phyloP scores from a whole-genome alignment of 2,113 vertebrate genomes.

The Corvus hawaiiensis region DNA sequence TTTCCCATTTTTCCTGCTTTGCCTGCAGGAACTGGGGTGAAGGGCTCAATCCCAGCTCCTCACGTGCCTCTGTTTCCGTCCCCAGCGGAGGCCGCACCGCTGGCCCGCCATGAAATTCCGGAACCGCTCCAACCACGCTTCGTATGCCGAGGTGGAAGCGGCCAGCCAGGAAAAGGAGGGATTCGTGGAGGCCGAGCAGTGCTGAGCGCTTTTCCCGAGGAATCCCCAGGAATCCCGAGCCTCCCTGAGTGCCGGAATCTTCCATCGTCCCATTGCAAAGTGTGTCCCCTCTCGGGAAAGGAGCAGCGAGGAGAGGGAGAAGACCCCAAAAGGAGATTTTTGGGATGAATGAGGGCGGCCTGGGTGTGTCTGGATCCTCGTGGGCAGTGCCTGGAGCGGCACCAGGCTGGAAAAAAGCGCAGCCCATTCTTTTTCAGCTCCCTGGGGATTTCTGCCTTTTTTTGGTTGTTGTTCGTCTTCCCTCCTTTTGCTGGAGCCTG shows the following conservation, averaged over 20 bases:
- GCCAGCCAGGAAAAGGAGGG: slow-evolving; percentile 88
- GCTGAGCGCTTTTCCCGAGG: slow-evolving; percentile 63
- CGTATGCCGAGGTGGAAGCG: slow-evolving; percentile 88
- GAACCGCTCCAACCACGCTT: slow-evolving; percentile 76
- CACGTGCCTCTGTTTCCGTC: neutral
- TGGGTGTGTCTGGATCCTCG: neutral
- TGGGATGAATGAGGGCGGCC: neutral
- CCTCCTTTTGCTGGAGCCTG: neutral
- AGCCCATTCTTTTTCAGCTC: neutral
- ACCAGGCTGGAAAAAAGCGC: neutral
- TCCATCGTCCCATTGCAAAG: neutral
- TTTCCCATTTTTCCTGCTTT: neutral
- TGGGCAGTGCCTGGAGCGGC: too few relatives aligned
- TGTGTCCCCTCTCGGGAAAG: neutral
- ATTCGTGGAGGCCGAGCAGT: slow-evolving; percentile 91
- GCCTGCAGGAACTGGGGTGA: neutral
- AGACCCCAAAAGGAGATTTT: neutral
- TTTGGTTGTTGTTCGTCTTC: neutral
- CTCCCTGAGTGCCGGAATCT: neutral
- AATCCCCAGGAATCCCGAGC: neutral
- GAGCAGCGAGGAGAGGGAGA: neutral
- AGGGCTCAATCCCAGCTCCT: neutral
- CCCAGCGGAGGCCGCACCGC: slow-evolving; percentile 83
- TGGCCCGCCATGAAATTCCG: slow-evolving; percentile 96
- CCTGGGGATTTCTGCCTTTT: neutral